phyloP scores from a whole-genome alignment of 2,113 vertebrate species.

The Dinomys branickii region DNA sequence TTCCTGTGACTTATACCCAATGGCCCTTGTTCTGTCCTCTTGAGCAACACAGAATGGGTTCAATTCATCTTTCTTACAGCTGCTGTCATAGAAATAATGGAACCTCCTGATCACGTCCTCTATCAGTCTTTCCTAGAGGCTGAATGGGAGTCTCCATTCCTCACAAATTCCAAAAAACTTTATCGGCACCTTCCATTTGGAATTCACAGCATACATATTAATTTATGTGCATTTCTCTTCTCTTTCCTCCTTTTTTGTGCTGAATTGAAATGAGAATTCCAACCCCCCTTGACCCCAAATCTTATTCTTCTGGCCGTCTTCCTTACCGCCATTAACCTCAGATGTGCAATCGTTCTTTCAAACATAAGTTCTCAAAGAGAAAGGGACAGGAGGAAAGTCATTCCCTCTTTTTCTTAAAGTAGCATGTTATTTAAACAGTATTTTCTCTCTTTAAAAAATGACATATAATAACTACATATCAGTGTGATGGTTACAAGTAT shows the following conservation, averaged over 20 bases:
- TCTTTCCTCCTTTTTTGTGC: background rate
- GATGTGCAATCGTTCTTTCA: background rate
- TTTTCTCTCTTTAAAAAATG: background rate
- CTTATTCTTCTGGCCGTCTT: slow-evolving; percentile 12
- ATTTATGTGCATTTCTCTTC: background rate
- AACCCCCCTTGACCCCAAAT: background rate
- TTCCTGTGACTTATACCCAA: slow-evolving; percentile 59
- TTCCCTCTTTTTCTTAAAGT: background rate
- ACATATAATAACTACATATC: background rate
- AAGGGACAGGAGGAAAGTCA: background rate
- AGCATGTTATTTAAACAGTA: background rate
- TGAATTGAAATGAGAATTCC: background rate
- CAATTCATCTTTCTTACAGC: slow-evolving; percentile 72
- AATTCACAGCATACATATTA: slow-evolving; percentile 52
- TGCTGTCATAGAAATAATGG: slow-evolving; percentile 28
- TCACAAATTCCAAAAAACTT: slow-evolving; percentile 50
- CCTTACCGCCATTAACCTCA: background rate
- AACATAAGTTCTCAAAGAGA: slow-evolving; percentile 22
- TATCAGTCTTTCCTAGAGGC: slow-evolving; percentile 60
- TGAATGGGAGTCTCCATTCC: slow-evolving; percentile 58
- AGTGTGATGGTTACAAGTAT: background rate
- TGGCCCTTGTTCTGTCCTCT: slow-evolving; percentile 46
- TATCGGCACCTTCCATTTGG: slow-evolving; percentile 58
- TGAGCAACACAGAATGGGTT: slow-evolving; percentile 57
- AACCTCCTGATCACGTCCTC: slow-evolving; percentile 48